Evolutionary conservation across 1,140 invertebrate genomes (phyloP), one percentile per base, ranked within the genome.

Genomic region (Drosophila quadrilineata): DNA sequence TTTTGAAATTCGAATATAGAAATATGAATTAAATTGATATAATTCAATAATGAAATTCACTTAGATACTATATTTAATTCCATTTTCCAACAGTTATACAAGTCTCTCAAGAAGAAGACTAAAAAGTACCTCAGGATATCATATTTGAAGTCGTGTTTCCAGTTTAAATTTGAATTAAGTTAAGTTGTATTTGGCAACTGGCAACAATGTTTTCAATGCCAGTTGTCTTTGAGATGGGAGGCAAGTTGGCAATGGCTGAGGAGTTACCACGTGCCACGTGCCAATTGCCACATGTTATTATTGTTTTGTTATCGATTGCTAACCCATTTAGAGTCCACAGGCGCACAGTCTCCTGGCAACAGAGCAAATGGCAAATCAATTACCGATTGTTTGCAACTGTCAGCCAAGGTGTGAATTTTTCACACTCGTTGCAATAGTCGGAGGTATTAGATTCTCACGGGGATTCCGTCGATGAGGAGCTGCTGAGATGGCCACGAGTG

Each of bases 281-380:
- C 36, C 36, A 40, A 16, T 21, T 31, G 49, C 53, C 63, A 64
- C 52, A 12, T 43, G 26, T 10, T 35, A 19, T 41, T 63, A 31
- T 82, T 73, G 53, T 28, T 69, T 77, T 72, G 52, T 49, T 71
- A 87, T 75, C 71, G 75, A 80, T 75, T 86, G 59, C 31, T 69
- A 38, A 75, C 45, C 74, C 64, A 71, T 69, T 63, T 56, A 36
- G 29, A 17, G 28, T 26, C 28, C 31, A n/a, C n/a, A n/a, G n/a
- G n/a, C 26, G 16, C 12, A 24, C 38, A 69, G 69, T 87, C 41
- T 75, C 75, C 66, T 57, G 57, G 77, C 84, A 85, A 79, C 74
- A 60, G 40, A n/a, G 2, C 26, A 52, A 58, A 77, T 45, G 45
- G 38, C 65, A 65, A 75, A 75, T 85, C 71, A 86, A 79, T 75